These are phyloP conservation scores for Heterochromis multidens DNA, from an alignment of 2,113 vertebrate species.

Conservation along the genomic window DNA sequence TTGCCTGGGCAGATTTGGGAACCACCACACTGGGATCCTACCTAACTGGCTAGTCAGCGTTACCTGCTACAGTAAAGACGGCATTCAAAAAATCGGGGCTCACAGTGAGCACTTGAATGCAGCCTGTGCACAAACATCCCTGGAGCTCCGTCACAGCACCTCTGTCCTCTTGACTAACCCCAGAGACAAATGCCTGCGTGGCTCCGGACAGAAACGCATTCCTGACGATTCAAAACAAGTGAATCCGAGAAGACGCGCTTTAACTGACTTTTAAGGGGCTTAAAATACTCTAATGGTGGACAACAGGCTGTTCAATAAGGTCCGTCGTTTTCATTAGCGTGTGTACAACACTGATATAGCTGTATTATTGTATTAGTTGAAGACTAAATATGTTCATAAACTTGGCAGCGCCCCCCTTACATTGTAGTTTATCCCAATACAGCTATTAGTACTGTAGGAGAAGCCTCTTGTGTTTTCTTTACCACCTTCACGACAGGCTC, in stretches of 20 bases:
- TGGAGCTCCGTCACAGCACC: neutral
- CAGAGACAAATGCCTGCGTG: conserved; percentile 52
- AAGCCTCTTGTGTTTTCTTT: neutral
- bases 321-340: neutral
- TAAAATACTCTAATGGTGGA: neutral
- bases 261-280: neutral
- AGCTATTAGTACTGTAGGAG: no score
- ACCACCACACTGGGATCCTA: neutral
- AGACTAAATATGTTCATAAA: neutral
- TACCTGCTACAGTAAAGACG: neutral
- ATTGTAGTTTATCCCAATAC: neutral
- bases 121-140: conserved; percentile 53
- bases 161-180: neutral
- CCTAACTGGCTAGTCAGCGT: neutral
- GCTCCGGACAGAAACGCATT: neutral
- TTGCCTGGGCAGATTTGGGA: no score
- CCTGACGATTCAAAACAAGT: neutral
- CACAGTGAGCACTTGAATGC: conserved; percentile 14
- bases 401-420: neutral
- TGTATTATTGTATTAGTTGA: neutral
- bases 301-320: neutral
- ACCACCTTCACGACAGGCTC: neutral
- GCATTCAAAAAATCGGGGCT: neutral
- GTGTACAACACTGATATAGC: neutral
- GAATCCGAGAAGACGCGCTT: neutral